Evolutionary conservation across 2,113 vertebrate genomes (phyloP).

Genomic region (Gyps fulvus): DNA sequence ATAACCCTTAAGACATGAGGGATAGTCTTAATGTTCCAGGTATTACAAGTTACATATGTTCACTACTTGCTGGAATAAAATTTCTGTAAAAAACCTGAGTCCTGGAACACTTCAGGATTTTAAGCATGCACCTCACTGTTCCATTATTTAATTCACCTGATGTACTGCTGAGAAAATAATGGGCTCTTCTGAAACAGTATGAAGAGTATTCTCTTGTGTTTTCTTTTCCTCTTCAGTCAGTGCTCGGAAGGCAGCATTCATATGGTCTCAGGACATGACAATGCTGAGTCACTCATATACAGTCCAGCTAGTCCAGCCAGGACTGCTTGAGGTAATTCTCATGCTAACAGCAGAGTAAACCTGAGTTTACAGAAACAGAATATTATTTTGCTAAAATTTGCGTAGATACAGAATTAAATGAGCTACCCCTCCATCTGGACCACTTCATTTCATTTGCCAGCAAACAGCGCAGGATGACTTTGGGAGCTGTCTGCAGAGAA

Average conservation of each 20-base stretch:
- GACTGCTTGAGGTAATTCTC: neutral
- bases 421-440: neutral
- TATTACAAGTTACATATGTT: neutral
- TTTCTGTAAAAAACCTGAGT: neutral
- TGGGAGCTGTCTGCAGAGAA: neutral
- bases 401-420: neutral
- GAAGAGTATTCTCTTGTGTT: neutral
- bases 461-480: neutral
- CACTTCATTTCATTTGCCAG: neutral
- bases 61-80: neutral
- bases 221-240: neutral
- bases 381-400: neutral
- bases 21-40: neutral
- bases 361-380: neutral
- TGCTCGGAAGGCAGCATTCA: neutral
- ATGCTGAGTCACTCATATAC: neutral
- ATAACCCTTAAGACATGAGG: neutral
- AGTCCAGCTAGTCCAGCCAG: neutral
- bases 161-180: neutral
- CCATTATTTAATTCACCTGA: neutral
- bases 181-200: neutral
- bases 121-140: neutral
- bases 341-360: neutral
- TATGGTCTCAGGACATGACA: neutral
- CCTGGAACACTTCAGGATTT: neutral